These are phyloP conservation scores for Bergia puertoricense DNA, from an alignment of 92 coral and sea anemone genomes.

Conservation along the genomic window DNA sequence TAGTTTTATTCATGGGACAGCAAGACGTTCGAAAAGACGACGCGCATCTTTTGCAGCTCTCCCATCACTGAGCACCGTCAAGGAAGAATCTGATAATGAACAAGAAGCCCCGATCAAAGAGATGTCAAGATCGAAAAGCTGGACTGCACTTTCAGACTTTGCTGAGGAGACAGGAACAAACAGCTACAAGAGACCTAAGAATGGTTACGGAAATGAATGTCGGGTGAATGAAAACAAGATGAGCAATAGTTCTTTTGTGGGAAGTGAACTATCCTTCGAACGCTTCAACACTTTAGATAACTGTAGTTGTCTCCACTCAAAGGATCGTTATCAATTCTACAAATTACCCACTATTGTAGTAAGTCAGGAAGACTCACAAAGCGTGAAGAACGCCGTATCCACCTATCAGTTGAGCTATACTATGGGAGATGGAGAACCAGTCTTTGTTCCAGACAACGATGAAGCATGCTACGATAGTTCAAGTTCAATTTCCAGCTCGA, in stretches of 20 bases:
- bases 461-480: neutral
- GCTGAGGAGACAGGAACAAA: neutral
- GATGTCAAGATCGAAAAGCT: neutral
- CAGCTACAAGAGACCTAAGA: neutral
- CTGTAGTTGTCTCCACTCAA: neutral
- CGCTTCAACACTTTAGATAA: neutral
- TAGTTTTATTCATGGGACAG: too few species aligned
- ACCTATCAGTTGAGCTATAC: conserved; percentile 9
- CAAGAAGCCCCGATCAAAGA: neutral
- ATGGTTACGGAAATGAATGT: neutral
- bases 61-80: conserved; percentile 20
- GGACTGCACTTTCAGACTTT: neutral
- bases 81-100: conserved; percentile 19
- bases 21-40: neutral
- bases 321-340: neutral
- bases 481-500: neutral
- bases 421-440: neutral
- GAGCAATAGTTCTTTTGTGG: neutral
- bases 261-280: neutral
- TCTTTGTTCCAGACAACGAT: neutral
- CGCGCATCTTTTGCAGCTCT: conserved; percentile 23
- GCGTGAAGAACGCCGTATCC: neutral
- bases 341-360: neutral
- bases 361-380: neutral
- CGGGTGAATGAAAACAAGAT: neutral